phyloP scores from a whole-genome alignment of 2,113 vertebrate species.

The Gambusia holbrooki region DNA sequence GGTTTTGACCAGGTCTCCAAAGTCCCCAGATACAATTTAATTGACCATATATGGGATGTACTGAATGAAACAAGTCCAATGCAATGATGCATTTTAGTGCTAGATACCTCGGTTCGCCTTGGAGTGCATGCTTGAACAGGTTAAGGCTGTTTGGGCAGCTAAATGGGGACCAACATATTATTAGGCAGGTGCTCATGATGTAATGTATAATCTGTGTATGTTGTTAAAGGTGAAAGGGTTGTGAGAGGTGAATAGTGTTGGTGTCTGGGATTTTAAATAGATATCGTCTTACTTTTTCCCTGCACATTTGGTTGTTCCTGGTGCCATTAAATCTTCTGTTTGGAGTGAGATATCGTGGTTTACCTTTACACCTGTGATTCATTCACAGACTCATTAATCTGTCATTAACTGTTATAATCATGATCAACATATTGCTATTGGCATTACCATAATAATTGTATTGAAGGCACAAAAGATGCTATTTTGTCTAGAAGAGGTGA shows the following conservation, averaged over 20 bases:
- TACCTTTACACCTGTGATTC: slow-evolving; percentile 56
- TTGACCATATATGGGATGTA: no score
- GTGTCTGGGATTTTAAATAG: neutral
- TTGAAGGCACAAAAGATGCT: slow-evolving; percentile 38
- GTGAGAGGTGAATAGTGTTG: neutral
- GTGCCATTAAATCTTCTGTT: slow-evolving; percentile 7
- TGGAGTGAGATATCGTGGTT: slow-evolving; percentile 9
- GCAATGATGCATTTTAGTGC: neutral
- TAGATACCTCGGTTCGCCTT: neutral
- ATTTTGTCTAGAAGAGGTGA: slow-evolving; percentile 28
- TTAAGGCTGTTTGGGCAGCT: neutral
- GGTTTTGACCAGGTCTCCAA: no score
- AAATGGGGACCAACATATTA: neutral
- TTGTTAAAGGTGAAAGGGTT: neutral
- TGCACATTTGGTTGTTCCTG: neutral
- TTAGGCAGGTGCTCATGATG: neutral
- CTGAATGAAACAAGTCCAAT: neutral
- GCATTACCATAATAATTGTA: slow-evolving; percentile 57
- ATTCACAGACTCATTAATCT: slow-evolving; percentile 34
- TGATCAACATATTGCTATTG: slow-evolving; percentile 54
- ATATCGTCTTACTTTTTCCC: slow-evolving; percentile 15
- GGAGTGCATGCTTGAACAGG: neutral
- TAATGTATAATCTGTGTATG: neutral
- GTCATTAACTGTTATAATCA: slow-evolving; percentile 47
- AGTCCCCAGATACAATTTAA: no score